A percentile compares a stretch with the other conserved stretches of the same genome.
phyloP scores from a whole-genome alignment of 2,113 vertebrate genomes.

The Bettongia penicillata region DNA sequence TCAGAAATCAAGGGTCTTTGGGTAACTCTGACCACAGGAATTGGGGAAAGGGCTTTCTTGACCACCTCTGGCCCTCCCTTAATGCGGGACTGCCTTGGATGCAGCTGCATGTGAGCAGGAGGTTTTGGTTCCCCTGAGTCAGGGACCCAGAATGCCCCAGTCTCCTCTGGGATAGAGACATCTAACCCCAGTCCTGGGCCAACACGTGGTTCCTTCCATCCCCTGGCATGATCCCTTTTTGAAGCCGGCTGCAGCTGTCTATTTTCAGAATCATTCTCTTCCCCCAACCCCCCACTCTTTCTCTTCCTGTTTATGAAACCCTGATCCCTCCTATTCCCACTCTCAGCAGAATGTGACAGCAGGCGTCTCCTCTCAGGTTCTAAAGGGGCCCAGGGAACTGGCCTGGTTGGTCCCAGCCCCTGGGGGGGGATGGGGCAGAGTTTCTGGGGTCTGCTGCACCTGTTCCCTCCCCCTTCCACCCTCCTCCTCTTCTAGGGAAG shows the following conservation, averaged over 20 bases:
- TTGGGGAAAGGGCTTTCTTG: neutral
- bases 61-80: conserved; percentile 48
- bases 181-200: neutral
- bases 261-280: conserved; percentile 69
- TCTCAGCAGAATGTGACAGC: conserved; percentile 70
- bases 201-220: neutral
- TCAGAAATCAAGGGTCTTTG: neutral
- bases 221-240: conserved; percentile 51
- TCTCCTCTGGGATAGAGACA: neutral
- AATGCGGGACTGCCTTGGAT: neutral
- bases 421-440: neutral
- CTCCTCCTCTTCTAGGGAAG: conserved; percentile 4
- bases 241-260: conserved; percentile 67
- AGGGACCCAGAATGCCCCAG: neutral
- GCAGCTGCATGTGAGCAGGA: neutral
- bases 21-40: neutral
- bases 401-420: neutral
- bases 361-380: conserved; percentile 59
- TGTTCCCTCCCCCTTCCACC: neutral
- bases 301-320: conserved; percentile 80
- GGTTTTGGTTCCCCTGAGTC: neutral
- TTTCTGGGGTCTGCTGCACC: conserved; percentile 36
- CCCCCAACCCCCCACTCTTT: conserved; percentile 66
- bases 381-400: neutral
- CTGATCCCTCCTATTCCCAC: conserved; percentile 69